Base-by-base conservation (phyloP, 2,797 vertebrate species). In the Bufotes viridis region DNA sequence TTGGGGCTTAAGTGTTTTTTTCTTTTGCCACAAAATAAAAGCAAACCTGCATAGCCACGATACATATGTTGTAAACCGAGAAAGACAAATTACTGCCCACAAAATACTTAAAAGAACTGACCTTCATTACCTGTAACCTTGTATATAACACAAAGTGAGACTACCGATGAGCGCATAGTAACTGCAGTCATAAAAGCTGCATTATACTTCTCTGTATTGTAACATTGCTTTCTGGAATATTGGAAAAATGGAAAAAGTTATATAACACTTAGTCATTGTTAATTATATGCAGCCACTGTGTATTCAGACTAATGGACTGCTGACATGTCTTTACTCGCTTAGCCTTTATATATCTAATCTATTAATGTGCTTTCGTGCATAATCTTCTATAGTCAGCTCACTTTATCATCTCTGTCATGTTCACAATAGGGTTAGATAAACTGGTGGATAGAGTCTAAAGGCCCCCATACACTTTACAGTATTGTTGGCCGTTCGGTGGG, bases 11-110 rank as follows among this genome's bases (percentile, higher is more conserved):
- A 67, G 53, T 82, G 20, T 10, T 65, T 51, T 70, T 34, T 82
- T 7, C 42, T 42, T 53, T 13, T 69, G 81, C 55, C 67, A 53
- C 55, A 5, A 82, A 82, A 82, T 51, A 69, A 81, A 80, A 57
- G 24, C 53, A 24, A 57, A 24, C 51, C 51, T 42, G 67, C 17
- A 34, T 63, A 42, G 58, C 7, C 20, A 29, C 61, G 79, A 81
- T 34, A 20, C 6, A 15, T 81, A 11, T 63, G 58, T 65, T 11
- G 10, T 69, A 82, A 82, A 82, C 7, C 2, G n/a, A 51, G 60
- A 12, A 51, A 69, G 69, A 55, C 61, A 18, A 69, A 82, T 69
- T 69, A 69, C 42, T 67, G 63, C 12, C 15, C 81, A 63, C 29
- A 63, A 49, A 34, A 49, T n/a, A 24, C 18, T 63, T 42, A 7